Evolutionary conservation across 2,113 vertebrate species (phyloP), one percentile per base, ranked within the genome.

Genomic region (Baryphthengus martii): DNA sequence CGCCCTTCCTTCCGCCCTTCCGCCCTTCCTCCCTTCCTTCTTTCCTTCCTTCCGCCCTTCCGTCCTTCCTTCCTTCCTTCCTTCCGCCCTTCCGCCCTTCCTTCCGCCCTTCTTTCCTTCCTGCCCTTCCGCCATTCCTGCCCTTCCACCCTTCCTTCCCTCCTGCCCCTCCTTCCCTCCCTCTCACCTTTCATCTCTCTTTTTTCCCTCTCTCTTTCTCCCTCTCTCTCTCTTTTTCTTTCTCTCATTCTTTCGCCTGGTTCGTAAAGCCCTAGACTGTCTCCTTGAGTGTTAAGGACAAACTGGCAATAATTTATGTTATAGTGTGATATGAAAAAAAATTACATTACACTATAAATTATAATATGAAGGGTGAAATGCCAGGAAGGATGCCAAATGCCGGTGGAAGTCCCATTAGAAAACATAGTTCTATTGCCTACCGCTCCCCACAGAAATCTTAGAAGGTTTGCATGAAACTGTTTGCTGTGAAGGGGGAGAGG

Each of bases 231-330:
- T 53, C n/a, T 81, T 26, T 59, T 76, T 83, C 59, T 70, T 70
- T 39, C 47, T n/a, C 67, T 93, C 71, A 65, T 93, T 92, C 83
- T 70, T 80, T 81, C 92, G 88, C 65, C 55, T 76, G 53, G 15
- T 92, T 92, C 5, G 3, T 53, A 72, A 89, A 97, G 56, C 90
- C 75, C 91, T 97, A 95, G 92, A 96, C 85, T 95, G 85, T 98
- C 97, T 98, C 98, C 98, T 98, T 98, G 97, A 98, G 75, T 95
- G 90, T 94, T 39, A 97, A 97, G 98, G 98, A 98, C 98, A 97
- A 97, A 98, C 97, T 86, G 93, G 97, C 96, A 97, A 97, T 98
- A 97, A 98, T 98, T 98, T 98, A 98, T 98, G 96, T 97, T 98
- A 96, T 89, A 52, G 53, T 7, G 21, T 97, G 95, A 97, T 97